Conservation (phyloP, 2,888 invertebrate genomes). For the Drosophila koepferae region DNA sequence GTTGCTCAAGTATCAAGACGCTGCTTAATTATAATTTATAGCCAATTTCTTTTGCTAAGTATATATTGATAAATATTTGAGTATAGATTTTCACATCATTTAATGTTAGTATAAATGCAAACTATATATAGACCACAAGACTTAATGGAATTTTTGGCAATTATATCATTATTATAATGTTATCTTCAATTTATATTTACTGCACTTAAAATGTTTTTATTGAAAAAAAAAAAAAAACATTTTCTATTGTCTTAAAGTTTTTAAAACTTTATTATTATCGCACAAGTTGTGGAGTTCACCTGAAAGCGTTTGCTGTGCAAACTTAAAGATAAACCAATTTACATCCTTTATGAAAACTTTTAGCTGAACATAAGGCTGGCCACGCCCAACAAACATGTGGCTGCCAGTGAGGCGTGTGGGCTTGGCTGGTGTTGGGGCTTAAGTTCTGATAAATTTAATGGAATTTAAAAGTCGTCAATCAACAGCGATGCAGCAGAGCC, state of each 20-base stretch:
- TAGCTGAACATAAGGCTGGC: not conserved
- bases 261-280: not conserved
- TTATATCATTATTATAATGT: no score
- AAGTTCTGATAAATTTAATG: slow-evolving; percentile 61
- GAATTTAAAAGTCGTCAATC: slow-evolving; percentile 66
- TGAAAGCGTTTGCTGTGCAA: not conserved
- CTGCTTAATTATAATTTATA: not conserved
- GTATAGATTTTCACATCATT: not conserved
- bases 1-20: not conserved
- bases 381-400: not conserved
- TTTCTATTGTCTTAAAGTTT: not conserved
- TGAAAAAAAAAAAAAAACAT: not conserved
- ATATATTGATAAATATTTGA: not conserved
- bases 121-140: no score
- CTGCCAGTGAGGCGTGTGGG: not conserved
- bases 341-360: slow-evolving; percentile 3
- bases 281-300: not conserved
- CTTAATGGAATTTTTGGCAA: no score
- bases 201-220: not conserved
- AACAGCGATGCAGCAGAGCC: slow-evolving; percentile 15
- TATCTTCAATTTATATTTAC: no score
- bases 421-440: slow-evolving; percentile 23
- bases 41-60: not conserved
- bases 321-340: slow-evolving; percentile 15
- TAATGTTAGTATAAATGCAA: not conserved